These are phyloP conservation scores for Phlogophora meticulosa DNA, from an alignment of 2,888 invertebrate species.

Conservation along the genomic window DNA sequence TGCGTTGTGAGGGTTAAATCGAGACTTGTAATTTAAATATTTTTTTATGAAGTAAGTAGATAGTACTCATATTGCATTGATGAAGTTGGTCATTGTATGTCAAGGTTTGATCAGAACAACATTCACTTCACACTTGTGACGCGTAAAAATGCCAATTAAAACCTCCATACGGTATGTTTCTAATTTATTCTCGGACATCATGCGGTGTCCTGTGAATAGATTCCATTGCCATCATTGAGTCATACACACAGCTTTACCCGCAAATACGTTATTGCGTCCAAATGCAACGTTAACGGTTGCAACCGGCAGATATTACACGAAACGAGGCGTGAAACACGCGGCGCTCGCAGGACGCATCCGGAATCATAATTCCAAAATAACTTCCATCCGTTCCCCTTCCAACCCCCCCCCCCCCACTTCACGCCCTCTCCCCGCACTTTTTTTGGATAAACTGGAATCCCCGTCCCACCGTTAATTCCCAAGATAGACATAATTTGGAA, in stretches of 20 bases:
- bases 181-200: constrained; percentile 20
- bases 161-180: constrained; percentile 18
- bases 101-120: constrained; percentile 47
- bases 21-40: constrained; percentile 57
- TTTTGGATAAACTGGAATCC: constrained; percentile 90
- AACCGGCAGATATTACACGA: constrained; percentile 84
- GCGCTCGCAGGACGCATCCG: constrained; percentile 88
- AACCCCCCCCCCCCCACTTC: constrained; percentile 72
- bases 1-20: constrained; percentile 57
- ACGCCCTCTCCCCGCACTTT: constrained; percentile 78
- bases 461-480: constrained; percentile 90
- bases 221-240: constrained; percentile 51
- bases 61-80: constrained; percentile 18
- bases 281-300: constrained; percentile 83
- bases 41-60: constrained; percentile 48
- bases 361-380: constrained; percentile 91
- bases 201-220: constrained; percentile 16
- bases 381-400: constrained; percentile 83
- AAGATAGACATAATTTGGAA: constrained; percentile 92
- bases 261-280: constrained; percentile 74
- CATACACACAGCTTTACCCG: constrained; percentile 53
- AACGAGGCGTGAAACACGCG: constrained; percentile 90
- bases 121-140: constrained; percentile 33
- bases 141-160: constrained; percentile 50
- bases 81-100: constrained; percentile 46